Percentiles rank a stretch among this genome's conserved stretches.
Evolutionary conservation across 1,140 invertebrate species (phyloP).

Genomic region (Psix sp.): DNA sequence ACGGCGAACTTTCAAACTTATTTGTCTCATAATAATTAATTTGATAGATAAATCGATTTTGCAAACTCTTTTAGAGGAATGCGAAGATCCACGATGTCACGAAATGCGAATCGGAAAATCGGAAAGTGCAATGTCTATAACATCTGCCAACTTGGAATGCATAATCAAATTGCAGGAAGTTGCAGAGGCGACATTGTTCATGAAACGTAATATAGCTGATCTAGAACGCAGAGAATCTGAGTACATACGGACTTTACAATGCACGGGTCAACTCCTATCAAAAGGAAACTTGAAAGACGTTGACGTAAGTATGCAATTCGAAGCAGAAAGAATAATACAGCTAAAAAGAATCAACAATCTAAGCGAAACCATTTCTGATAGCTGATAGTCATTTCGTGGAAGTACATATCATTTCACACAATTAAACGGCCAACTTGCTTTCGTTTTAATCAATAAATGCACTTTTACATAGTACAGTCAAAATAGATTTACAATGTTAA

Average conservation of each 20-base stretch:
- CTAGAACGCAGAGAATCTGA: constrained; percentile 82
- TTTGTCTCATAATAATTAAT: too few species aligned
- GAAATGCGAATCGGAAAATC: constrained; percentile 48
- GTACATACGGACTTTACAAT: constrained; percentile 84
- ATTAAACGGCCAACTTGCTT: constrained; percentile 25
- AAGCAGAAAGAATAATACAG: too few species aligned
- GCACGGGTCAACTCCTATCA: constrained; percentile 85
- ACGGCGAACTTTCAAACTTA: too few species aligned
- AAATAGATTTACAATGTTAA: constrained; percentile 39
- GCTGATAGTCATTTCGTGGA: too few species aligned
- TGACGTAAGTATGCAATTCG: too few species aligned
- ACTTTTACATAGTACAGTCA: constrained; percentile 24
- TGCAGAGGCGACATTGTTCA: constrained; percentile 62
- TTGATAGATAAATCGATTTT: not conserved
- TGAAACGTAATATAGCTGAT: constrained; percentile 79
- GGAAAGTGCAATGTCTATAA: constrained; percentile 62
- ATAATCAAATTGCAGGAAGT: constrained; percentile 67
- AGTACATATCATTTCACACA: too few species aligned
- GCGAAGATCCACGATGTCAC: constrained; percentile 53
- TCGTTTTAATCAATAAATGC: constrained; percentile 40
- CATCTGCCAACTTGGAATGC: constrained; percentile 62
- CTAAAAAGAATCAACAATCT: too few species aligned
- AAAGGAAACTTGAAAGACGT: constrained; percentile 58
- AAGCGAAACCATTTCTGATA: too few species aligned
- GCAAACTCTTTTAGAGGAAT: constrained; percentile 50